Evolutionary conservation across 2,113 vertebrate species (phyloP), one percentile per base, ranked within the genome.

Genomic region (Kryptolebias marmoratus): DNA sequence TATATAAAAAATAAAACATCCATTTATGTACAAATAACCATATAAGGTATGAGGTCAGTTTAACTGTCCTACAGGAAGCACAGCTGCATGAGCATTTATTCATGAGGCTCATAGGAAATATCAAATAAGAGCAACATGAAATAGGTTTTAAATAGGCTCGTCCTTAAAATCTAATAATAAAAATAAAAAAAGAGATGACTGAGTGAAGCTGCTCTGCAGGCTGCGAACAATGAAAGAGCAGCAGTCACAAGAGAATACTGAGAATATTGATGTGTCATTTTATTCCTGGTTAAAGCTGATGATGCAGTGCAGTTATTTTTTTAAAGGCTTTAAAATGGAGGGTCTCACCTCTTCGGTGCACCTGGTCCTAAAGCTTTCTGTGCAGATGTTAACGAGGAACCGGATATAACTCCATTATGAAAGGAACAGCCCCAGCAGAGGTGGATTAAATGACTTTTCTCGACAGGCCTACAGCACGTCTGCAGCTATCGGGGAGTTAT

Each of bases 401-500:
- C 47, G 2, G 7, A n/a, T 13, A 18, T 52, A 53, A 31, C 28
- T 57, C 53, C 39, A 9, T 1, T 39, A 53, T 45, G 52, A 71
- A 61, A 49, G 42, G 77, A 68, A 49, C 1, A 42, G 3, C 8
- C 12, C 42, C 66, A 22, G 63, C 48, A 31, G 58, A 66, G 68
- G 64, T 59, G 39, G 1, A 39, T 28, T 50, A 50, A 7, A 16
- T 6, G 14, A 7, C 14, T 4, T 48, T 13, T 12, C 22, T 22
- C 22, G 18, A 16, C n/a, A 50, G 14, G 1, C 32, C 7, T 54
- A 28, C 63, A 48, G 80, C n/a, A 5, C 27, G 31, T 61, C 64
- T 30, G 27, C 59, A 71, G 32, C 52, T 52, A 55, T 28, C 22
- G n/a, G 22, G 42, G 36, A 64, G 66, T 80, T 54, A 57, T 63